Base-by-base conservation (phyloP, 2,113 vertebrate species). In the Coturnix japonica region DNA sequence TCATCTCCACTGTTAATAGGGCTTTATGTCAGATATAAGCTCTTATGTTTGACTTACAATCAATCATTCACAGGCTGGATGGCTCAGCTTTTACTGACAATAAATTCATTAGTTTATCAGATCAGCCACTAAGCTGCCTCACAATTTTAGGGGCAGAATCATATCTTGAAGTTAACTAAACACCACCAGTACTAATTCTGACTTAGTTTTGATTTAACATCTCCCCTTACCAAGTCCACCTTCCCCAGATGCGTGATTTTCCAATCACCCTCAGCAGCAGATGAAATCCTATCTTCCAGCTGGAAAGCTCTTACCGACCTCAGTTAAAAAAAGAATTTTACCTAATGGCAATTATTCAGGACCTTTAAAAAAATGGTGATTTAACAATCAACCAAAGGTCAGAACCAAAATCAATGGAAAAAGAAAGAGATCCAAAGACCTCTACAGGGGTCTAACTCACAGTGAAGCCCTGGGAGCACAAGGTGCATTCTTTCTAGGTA, bases 351-450 rank as follows among this genome's bases (percentile, higher is more conserved):
- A 53, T 82, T 47, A 1, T 80, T 91, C 59, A 67, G n/a, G 43
- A 67, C 85, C 70, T 91, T 89, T 87, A 66, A 94, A 94, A 93
- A 93, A 73, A 33, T 16, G 33, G 37, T 22, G 73, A 72, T 83
- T 94, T 93, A 90, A 87, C 53, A 89, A 37, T 33, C 70, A 61
- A 19, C n/a, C 70, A 81, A 94, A 94, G 76, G 89, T 93, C 81
- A 92, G 49, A 77, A 43, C 56, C 73, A 76, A 81, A 95, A 93
- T 87, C 78, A 83, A 60, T 89, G 63, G 37, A 47, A 85, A 37
- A 67, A 41, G 39, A 41, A 41, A 41, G 39, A 41, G 12, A 41
- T 41, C 10, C 44, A 46, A 87, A 59, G 78, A 82, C 22, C 28
- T 71, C 73, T 64, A 11, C 22, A 65, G 66, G 9, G 47, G 14